Conservation (phyloP, 1,140 invertebrate genomes). For the Agrilus planipennis region DNA sequence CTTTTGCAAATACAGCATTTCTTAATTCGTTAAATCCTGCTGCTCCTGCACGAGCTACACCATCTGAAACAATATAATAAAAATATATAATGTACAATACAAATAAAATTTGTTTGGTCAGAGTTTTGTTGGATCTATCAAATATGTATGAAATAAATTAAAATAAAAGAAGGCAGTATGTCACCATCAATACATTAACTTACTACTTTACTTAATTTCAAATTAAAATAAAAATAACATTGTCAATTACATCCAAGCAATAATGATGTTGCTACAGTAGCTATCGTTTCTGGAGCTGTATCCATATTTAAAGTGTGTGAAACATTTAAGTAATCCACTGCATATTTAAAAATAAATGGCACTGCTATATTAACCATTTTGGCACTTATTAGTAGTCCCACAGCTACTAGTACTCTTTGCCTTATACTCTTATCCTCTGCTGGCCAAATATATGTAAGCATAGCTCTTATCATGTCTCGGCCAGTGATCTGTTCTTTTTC, state of each 20-base stretch:
- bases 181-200: too few species aligned
- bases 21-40: conserved; percentile 91
- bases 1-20: conserved; percentile 96
- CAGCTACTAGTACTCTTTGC: conserved; percentile 71
- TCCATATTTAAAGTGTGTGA: conserved; percentile 47
- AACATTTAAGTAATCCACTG: conserved; percentile 76
- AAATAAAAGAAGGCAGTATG: too few species aligned
- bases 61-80: conserved; percentile 53
- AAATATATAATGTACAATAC: not conserved
- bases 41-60: conserved; percentile 77
- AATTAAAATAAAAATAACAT: conserved; percentile 6
- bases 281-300: conserved; percentile 57
- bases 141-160: conserved; percentile 9
- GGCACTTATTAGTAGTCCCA: conserved; percentile 66
- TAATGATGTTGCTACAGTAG: conserved; percentile 63
- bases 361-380: conserved; percentile 87
- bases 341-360: conserved; percentile 95
- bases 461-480: conserved; percentile 71
- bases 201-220: not conserved
- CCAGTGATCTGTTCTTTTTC: conserved; percentile 49
- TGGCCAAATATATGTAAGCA: conserved; percentile 94
- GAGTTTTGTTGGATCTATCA: conserved; percentile 2
- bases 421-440: conserved; percentile 71
- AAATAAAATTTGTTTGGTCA: not conserved
- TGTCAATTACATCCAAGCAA: conserved; percentile 78